These are phyloP conservation scores for Sinosuthora webbiana DNA, from an alignment of 2,113 vertebrate genomes.

Conservation along the genomic window DNA sequence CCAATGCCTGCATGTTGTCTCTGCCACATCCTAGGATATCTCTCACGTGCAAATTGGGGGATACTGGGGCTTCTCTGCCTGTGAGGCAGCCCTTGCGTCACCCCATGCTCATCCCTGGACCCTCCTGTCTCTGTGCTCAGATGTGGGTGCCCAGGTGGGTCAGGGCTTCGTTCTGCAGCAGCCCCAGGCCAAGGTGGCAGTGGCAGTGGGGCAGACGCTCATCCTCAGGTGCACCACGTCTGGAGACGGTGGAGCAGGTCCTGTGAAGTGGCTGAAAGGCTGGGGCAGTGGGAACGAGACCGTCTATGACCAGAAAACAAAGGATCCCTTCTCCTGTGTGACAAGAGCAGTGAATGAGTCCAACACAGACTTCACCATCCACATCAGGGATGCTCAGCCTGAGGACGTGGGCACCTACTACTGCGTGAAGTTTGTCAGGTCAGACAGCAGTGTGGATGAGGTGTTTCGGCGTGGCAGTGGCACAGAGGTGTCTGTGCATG, in stretches of 20 bases:
- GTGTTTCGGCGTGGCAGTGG: rapidly evolving
- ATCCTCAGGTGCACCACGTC: not conserved
- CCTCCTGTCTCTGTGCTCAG: not conserved
- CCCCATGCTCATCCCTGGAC: not conserved
- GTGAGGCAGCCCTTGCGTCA: not conserved
- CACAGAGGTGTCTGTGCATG: not conserved
- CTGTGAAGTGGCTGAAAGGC: slow-evolving; percentile 27
- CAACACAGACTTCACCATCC: not conserved
- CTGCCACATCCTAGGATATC: not conserved
- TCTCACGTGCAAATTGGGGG: not conserved
- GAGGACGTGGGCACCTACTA: slow-evolving; percentile 28
- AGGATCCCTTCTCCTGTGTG: rapidly evolving
- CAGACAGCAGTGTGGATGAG: rapidly evolving
- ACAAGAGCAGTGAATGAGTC: rapidly evolving
- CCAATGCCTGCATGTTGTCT: not conserved
- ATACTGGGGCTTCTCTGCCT: not conserved
- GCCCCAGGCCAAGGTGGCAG: not conserved
- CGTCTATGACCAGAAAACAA: not conserved
- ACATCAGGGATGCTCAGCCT: not conserved
- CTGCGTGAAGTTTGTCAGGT: not conserved
- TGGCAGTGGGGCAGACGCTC: not conserved
- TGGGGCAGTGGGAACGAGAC: not conserved
- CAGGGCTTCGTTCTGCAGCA: rapidly evolving
- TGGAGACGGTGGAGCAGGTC: rapidly evolving
- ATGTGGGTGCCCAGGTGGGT: rapidly evolving